Conservation (phyloP, 35 echinoderm and acorn worm genomes). For the Chiridota heheva region DNA sequence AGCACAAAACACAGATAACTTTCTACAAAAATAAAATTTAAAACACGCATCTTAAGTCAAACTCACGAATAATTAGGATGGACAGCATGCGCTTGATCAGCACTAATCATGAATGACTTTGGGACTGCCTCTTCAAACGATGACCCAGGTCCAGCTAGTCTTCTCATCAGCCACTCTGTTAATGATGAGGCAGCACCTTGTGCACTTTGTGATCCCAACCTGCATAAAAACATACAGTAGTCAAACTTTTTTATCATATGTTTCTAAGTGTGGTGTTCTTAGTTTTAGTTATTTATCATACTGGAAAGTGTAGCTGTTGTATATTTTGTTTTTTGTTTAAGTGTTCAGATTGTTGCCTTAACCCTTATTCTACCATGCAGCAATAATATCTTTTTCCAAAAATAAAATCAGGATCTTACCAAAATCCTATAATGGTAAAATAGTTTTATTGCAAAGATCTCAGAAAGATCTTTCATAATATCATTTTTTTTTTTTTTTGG, state of each 20-base stretch:
- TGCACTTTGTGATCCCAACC: slow-evolving; percentile 92
- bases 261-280: neutral
- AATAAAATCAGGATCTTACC: no score
- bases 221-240: neutral
- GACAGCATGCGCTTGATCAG: slow-evolving; percentile 92
- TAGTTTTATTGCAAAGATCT: no score
- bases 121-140: slow-evolving; percentile 91
- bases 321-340: no score
- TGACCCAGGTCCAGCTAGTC: slow-evolving; percentile 59
- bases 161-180: slow-evolving; percentile 90
- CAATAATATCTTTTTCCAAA: no score
- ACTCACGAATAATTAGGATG: slow-evolving; percentile 95
- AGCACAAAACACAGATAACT: no score
- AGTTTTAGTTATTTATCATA: no score
- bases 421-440: no score
- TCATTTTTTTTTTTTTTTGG: no score
- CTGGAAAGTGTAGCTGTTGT: no score
- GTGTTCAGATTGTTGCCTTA: no score
- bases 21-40: neutral
- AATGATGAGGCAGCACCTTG: slow-evolving; percentile 90
- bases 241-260: neutral
- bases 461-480: no score
- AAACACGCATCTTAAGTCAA: neutral
- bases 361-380: no score
- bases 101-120: slow-evolving; percentile 92